Conservation (phyloP, 2,113 vertebrate genomes). For the Prionailurus bengalensis region DNA sequence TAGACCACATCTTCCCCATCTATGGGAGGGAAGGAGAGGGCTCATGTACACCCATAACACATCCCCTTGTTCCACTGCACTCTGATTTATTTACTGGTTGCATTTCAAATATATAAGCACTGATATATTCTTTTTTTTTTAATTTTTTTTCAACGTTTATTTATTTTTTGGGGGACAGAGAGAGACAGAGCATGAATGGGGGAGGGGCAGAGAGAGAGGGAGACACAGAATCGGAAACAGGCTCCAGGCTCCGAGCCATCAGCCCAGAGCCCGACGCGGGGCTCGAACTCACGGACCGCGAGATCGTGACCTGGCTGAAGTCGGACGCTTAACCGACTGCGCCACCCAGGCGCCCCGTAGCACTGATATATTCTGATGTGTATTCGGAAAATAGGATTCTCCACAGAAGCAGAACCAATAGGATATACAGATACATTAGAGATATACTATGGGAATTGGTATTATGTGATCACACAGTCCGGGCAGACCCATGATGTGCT, state of each 20-base stretch:
- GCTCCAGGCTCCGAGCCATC: no score
- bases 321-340: no score
- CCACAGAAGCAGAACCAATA: neutral
- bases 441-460: neutral
- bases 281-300: no score
- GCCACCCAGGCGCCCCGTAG: neutral
- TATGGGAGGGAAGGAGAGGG: accelerated
- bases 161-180: no score
- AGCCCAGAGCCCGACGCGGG: no score
- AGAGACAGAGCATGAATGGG: no score
- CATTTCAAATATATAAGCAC: neutral
- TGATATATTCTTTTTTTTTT: neutral
- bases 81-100: neutral
- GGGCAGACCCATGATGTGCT: neutral
- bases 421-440: neutral
- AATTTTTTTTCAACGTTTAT: no score
- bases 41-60: accelerated
- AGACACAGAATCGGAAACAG: no score
- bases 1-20: accelerated
- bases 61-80: neutral
- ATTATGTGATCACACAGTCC: accelerated
- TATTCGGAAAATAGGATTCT: neutral
- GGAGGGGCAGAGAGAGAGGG: no score
- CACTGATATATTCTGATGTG: neutral
- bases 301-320: no score